Evolutionary conservation across 1,140 invertebrate species (phyloP).

Genomic region (Acarapis woodi): DNA sequence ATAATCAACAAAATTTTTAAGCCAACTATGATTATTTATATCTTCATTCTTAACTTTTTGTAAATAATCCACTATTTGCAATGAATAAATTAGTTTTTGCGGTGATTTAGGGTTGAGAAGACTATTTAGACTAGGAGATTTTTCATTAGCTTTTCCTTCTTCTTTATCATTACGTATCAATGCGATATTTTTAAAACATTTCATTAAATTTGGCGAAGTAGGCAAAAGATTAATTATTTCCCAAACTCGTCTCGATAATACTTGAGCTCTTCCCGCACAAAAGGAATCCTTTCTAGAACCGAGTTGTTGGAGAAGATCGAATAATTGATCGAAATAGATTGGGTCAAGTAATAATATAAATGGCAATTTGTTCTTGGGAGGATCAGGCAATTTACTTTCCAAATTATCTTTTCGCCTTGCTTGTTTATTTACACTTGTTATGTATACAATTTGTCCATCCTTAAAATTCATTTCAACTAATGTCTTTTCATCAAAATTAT

Average conservation of each 20-base stretch:
- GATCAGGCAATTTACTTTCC: slow-evolving; percentile 22
- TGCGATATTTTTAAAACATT: slow-evolving; percentile 30
- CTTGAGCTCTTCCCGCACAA: slow-evolving; percentile 35
- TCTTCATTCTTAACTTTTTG: slow-evolving; percentile 11
- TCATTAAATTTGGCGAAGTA: slow-evolving; percentile 48
- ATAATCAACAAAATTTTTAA: slow-evolving; percentile 38
- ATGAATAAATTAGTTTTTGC: slow-evolving; percentile 75
- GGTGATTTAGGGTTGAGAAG: slow-evolving; percentile 54
- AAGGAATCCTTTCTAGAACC: slow-evolving; percentile 26
- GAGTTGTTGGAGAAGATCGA: slow-evolving; percentile 57
- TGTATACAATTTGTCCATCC: slow-evolving; percentile 45
- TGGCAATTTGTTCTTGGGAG: slow-evolving; percentile 46
- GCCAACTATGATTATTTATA: slow-evolving; percentile 9
- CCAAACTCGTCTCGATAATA: slow-evolving; percentile 65
- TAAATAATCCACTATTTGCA: slow-evolving; percentile 59
- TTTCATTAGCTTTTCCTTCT: background rate
- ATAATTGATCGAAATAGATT: slow-evolving; percentile 61
- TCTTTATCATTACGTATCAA: too few relatives aligned
- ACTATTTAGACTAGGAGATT: slow-evolving; percentile 19
- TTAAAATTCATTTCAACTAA: slow-evolving; percentile 67
- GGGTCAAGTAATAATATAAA: slow-evolving; percentile 50
- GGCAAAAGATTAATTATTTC: slow-evolving; percentile 69
- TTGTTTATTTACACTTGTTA: slow-evolving; percentile 46
- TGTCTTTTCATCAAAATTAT: slow-evolving; percentile 72
- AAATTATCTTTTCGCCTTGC: slow-evolving; percentile 24